phyloP scores from a whole-genome alignment of 2,888 invertebrate species.

The Drosophila macrospina region DNA sequence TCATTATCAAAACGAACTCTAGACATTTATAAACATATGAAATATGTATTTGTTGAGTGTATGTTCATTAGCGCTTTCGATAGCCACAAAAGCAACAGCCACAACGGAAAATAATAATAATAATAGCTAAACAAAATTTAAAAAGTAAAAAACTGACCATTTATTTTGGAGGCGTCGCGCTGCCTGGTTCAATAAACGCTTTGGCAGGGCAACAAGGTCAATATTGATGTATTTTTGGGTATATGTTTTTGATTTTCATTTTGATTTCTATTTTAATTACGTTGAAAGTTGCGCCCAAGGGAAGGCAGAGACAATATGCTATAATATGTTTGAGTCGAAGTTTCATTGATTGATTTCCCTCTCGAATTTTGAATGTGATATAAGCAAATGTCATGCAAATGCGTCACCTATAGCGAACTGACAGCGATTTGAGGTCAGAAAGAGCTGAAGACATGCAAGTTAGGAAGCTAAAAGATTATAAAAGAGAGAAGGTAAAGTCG shows the following conservation, averaged over 20 bases:
- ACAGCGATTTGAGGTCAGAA: conserved; percentile 16
- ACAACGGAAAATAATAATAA: conserved; percentile 13
- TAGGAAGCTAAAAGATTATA: conserved; percentile 15
- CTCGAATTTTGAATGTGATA: conserved; percentile 34
- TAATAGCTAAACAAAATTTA: conserved; percentile 10
- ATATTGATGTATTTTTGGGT: conserved; percentile 42
- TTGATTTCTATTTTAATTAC: conserved; percentile 61
- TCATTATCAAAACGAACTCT: conserved; percentile 30
- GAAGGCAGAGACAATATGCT: background rate
- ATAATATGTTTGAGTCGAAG: background rate
- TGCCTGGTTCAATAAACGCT: conserved; percentile 77
- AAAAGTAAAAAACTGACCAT: conserved; percentile 2
- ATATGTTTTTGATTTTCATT: conserved; percentile 30
- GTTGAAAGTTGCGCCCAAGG: conserved; percentile 63
- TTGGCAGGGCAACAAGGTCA: conserved; percentile 68
- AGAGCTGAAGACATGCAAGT: conserved; percentile 28
- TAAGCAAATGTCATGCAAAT: conserved; percentile 74
- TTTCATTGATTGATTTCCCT: conserved; percentile 39
- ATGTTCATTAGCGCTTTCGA: conserved; percentile 43
- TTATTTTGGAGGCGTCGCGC: conserved; percentile 20
- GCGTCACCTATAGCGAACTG: conserved; percentile 52
- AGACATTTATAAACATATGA: conserved; percentile 9
- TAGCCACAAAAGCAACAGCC: conserved; percentile 10
- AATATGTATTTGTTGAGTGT: conserved; percentile 13
- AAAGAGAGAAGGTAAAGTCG: conserved; percentile 2